Evolutionary conservation across 2,113 vertebrate species (phyloP), one percentile per base, ranked within the genome.

Genomic region (Platycercus adscitus): DNA sequence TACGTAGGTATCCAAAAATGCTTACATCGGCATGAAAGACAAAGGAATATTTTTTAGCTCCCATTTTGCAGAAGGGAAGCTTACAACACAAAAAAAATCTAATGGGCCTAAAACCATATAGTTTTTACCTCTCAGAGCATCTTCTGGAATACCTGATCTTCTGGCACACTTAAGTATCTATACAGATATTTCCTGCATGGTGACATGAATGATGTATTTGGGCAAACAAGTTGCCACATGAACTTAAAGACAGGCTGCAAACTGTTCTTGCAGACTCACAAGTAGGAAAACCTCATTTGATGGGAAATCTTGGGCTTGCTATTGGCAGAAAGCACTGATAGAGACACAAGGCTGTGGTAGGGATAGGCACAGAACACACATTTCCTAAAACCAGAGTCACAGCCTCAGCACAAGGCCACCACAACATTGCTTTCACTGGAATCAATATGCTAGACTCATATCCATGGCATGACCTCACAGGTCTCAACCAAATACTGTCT

Each of bases 391-490:
- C 13, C 43, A 41, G 44, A 14, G 49, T 20, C 33, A 10, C 35
- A 44, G 47, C 18, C 50, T 61, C 5, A 4, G 47, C 64, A 16
- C 0, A 1, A 83, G 47, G 55, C 68, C 39, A 56, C 55, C 52
- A 25, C 26, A 41, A 11, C 6, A 4, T 9, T 15, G 4, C 11
- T 19, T 44, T 4, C 28, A 10, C 19, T 1, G 31, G 11, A 55
- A 71, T 84, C 61, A 31, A 16, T 23, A 52, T 21, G 37, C 41
- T 33, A 4, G 11, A 49, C 65, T 17, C 47, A 60, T 58, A 28
- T 6, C 8, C n/a, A 20, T 0, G 0, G 53, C 60, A n/a, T 0
- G 0, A 76, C 55, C 91, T 64, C 9, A 1, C 29, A 49, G 46
- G 31, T 58, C 68, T 91, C 71, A 28, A 53, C 68, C 41, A 90